These are phyloP conservation scores for Sciurus niger DNA, from an alignment of 2,113 vertebrate genomes.

Conservation along the genomic window DNA sequence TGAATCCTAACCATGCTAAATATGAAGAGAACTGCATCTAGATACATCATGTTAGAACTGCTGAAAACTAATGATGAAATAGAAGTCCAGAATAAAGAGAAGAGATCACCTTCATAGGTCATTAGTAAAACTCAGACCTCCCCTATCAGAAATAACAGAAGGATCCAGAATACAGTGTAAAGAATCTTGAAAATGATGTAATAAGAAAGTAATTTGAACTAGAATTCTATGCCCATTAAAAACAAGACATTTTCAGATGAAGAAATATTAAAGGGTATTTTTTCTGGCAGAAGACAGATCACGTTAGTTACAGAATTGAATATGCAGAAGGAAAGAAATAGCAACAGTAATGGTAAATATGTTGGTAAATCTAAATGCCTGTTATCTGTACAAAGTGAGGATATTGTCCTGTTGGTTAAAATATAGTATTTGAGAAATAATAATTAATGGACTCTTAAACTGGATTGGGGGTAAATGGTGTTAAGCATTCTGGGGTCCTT, in stretches of 20 bases:
- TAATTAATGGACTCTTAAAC: background rate
- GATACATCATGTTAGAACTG: background rate
- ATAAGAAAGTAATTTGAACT: background rate
- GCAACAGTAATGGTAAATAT: background rate
- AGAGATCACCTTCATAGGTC: background rate
- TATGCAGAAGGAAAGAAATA: background rate
- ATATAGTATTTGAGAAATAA: background rate
- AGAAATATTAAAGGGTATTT: background rate
- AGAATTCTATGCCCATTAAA: background rate
- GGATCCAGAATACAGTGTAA: background rate
- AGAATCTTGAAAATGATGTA: background rate
- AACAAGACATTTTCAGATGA: background rate
- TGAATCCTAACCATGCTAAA: background rate
- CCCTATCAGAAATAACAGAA: background rate
- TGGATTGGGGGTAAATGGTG: background rate
- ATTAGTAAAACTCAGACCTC: background rate
- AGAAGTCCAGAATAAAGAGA: background rate
- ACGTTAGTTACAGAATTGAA: background rate
- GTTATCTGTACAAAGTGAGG: background rate
- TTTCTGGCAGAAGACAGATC: background rate
- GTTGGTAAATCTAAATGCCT: background rate
- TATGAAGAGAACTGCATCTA: background rate
- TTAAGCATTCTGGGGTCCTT: background rate
- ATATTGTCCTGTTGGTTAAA: background rate
- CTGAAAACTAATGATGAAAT: background rate